Evolutionary conservation across 2,113 vertebrate species (phyloP), one percentile per base, ranked within the genome.

Genomic region (Plestiodon gilberti): DNA sequence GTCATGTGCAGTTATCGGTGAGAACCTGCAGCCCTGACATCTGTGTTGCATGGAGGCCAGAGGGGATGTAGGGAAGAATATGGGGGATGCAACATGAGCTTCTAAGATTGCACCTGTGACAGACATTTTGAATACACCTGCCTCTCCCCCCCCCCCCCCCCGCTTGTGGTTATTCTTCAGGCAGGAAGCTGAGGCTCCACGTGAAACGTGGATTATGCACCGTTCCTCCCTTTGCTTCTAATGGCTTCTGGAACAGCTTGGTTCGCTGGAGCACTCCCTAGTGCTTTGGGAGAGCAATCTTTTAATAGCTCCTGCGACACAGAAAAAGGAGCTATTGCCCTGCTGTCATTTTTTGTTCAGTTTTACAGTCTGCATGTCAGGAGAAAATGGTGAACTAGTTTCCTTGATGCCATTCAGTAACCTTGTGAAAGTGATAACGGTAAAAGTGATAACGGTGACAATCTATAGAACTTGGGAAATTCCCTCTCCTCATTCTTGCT

Each of bases 261-360:
- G 25, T 83, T 89, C 9, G 9, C 82, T 23, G 67, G 74, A 30
- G 93, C 93, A 89, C 94, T 94, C 95, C 93, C 94, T 64, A 83
- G 92, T 85, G 95, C 93, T 90, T 93, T 91, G 91, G 85, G 93
- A 43, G 48, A 92, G 92, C 3, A 78, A 89, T 93, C 94, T 95
- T 94, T 96, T 95, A 94, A 94, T 94, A 95, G 95, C 43, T 92
- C 92, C 91, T 89, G 91, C 93, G 94, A 93, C 94, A 94, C 94
- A 94, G 94, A 94, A 95, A 87, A 95, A 93, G 93, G 93, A 88
- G 70, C 91, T 59, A 71, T 90, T 93, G 91, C 93, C 93, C 95
- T 86, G 87, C 48, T 86, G 95, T 90, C 92, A 92, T 93, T 93
- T 91, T 91, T 75, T 83, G 93, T 93, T 94, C 84, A 64, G 84